These are phyloP conservation scores for Mesorhabditis spiculigera DNA, from an alignment of 2,888 invertebrate species.

Conservation along the genomic window DNA sequence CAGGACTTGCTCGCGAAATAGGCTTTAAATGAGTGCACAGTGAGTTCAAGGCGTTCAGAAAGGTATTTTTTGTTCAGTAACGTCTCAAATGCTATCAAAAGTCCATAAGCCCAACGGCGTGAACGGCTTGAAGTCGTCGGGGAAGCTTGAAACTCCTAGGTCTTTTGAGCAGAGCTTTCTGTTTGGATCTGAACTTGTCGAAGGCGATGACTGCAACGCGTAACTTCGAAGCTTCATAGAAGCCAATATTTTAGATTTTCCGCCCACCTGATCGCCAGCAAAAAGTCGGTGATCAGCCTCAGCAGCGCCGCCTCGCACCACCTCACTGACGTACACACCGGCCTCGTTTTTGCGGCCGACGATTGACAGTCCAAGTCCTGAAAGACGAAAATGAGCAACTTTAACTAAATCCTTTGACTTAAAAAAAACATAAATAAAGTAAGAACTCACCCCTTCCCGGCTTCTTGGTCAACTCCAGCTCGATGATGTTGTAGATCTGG, in stretches of 20 bases:
- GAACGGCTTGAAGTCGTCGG: no score
- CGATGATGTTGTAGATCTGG: constrained; percentile 59
- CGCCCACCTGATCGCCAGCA: constrained; percentile 76
- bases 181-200: no score
- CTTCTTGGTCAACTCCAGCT: constrained; percentile 34
- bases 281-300: constrained; percentile 80
- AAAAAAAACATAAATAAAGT: constrained; percentile 6
- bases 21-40: no score
- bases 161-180: no score
- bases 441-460: constrained; percentile 64
- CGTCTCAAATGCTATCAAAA: no score
- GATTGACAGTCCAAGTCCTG: constrained; percentile 77
- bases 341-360: constrained; percentile 74
- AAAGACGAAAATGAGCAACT: constrained; percentile 63
- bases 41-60: no score
- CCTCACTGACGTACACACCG: constrained; percentile 75
- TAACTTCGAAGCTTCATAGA: background rate
- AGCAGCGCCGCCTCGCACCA: constrained; percentile 86
- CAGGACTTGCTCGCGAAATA: no score
- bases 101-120: no score
- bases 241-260: background rate
- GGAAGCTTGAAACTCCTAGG: no score
- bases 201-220: no score
- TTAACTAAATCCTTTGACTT: background rate
- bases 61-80: no score